Evolutionary conservation across 2,797 vertebrate species (phyloP).

Genomic region (Macropodus opercularis): DNA sequence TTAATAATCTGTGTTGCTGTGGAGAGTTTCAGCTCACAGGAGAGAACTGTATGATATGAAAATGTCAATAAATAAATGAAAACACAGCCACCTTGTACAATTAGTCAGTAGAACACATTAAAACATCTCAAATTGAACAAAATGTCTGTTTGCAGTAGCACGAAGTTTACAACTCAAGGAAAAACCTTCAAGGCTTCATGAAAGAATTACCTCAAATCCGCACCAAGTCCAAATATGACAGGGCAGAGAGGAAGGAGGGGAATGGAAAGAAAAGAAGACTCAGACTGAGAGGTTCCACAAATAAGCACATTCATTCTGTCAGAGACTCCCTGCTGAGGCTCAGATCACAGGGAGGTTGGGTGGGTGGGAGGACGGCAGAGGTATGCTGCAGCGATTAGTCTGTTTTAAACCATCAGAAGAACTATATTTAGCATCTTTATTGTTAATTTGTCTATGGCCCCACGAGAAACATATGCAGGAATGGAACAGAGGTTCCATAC

Average conservation of each 20-base stretch:
- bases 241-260: conserved; percentile 8
- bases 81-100: too few relatives aligned
- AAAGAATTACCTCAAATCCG: conserved; percentile 41
- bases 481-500: conserved; percentile 28
- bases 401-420: conserved; percentile 29
- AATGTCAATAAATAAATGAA: too few relatives aligned
- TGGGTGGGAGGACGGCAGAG: conserved; percentile 43
- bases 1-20: conserved; percentile 29
- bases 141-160: conserved; percentile 8
- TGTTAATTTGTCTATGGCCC: conserved; percentile 40
- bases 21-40: not conserved
- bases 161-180: conserved; percentile 36
- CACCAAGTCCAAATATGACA: conserved; percentile 24
- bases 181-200: conserved; percentile 28
- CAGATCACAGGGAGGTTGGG: conserved; percentile 35
- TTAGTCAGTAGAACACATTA: too few relatives aligned
- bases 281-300: conserved; percentile 23
- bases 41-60: too few relatives aligned
- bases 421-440: conserved; percentile 56
- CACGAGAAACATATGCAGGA: conserved; percentile 12
- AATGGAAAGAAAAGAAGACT: conserved; percentile 9
- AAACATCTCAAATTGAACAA: too few relatives aligned
- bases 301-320: conserved; percentile 39
- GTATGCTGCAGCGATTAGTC: conserved; percentile 41
- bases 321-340: conserved; percentile 39